A percentile compares a stretch with the other conserved stretches of the same genome.
Conservation (phyloP, 2,888 invertebrate genomes). For the Cotesia congregata region DNA sequence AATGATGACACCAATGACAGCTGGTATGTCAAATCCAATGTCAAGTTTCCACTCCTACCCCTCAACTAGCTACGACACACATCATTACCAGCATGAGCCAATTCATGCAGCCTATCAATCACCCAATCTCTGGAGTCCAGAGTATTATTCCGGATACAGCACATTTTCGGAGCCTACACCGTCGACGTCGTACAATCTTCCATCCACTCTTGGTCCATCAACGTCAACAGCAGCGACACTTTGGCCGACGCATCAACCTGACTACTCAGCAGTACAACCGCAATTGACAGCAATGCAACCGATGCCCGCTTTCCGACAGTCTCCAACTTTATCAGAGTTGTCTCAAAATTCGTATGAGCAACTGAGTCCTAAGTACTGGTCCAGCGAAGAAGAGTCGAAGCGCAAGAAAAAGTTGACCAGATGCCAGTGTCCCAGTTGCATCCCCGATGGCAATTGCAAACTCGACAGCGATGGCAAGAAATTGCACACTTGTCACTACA, state of each 20-base stretch:
- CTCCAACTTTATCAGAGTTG: conserved; percentile 58
- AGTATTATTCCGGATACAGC: conserved; percentile 40
- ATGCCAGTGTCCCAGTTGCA: conserved; percentile 86
- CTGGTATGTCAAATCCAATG: conserved; percentile 51
- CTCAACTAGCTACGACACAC: conserved; percentile 57
- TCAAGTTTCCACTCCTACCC: conserved; percentile 58
- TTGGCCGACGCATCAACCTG: conserved; percentile 49
- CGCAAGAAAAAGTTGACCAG: conserved; percentile 78
- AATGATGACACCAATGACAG: conserved; percentile 50
- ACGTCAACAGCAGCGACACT: conserved; percentile 38
- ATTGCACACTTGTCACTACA: conserved; percentile 88
- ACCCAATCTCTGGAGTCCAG: conserved; percentile 52
- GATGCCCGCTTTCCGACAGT: conserved; percentile 58
- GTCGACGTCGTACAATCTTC: conserved; percentile 55
- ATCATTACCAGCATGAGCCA: conserved; percentile 55
- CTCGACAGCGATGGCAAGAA: conserved; percentile 84
- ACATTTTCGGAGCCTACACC: conserved; percentile 57
- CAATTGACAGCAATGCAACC: conserved; percentile 49
- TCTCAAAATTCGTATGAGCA: conserved; percentile 56
- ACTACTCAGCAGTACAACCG: conserved; percentile 47
- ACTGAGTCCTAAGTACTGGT: conserved; percentile 58
- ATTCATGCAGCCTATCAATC: conserved; percentile 53
- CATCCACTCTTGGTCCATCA: conserved; percentile 44
- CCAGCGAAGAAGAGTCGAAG: conserved; percentile 51
- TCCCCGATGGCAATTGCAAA: conserved; percentile 81